Base-by-base conservation (phyloP, 2,888 invertebrate genomes). In the Pandemis heparana region DNA sequence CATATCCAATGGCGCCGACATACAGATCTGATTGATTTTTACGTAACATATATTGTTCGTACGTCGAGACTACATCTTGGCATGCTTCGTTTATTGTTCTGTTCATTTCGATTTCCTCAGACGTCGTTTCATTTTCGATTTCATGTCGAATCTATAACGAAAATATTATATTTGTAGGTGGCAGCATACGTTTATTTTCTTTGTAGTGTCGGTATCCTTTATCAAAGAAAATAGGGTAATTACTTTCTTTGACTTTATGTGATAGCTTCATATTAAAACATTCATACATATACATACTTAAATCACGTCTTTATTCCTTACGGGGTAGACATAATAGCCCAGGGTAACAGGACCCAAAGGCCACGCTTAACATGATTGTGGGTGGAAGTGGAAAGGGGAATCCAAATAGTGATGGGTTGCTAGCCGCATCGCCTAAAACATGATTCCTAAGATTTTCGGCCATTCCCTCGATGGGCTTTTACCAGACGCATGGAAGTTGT, bases 91-190 rank as follows among this genome's bases (percentile, higher is more conserved):
- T 72, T 73, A 72, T 74, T 62, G 70, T 16, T 70, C 75, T 60
- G 70, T 77, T 16, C 51, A 64, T 16, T 76, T 66, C 82, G 62
- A 69, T 66, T 67, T 79, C 75, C 51, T 76, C 70, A 23, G 71
- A 59, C 39, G 61, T 61, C n/a, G 60, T 70, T 41, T 78, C 73
- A 12, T 62, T 68, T 71, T 71, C 69, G 72, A 79, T 75, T 74
- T 70, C 51, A 51, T 81, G 84, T 61, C 77, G 79, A 72, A 90
- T 84, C 90, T 90, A 81, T 66, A 83, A 83, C 56, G 41, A 63
- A 72, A 67, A 65, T 43, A 12, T 62, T 16, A 12, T 60, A 32
- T 10, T 46, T 9, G 46, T 48, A 38, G 43, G 23, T 5, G 48
- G 8, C 14, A 8, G 9, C 16, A 16, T 59, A 10, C 32, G 14